phyloP scores from a whole-genome alignment of 2,797 vertebrate genomes.

The Melanotaenia trifasciata region DNA sequence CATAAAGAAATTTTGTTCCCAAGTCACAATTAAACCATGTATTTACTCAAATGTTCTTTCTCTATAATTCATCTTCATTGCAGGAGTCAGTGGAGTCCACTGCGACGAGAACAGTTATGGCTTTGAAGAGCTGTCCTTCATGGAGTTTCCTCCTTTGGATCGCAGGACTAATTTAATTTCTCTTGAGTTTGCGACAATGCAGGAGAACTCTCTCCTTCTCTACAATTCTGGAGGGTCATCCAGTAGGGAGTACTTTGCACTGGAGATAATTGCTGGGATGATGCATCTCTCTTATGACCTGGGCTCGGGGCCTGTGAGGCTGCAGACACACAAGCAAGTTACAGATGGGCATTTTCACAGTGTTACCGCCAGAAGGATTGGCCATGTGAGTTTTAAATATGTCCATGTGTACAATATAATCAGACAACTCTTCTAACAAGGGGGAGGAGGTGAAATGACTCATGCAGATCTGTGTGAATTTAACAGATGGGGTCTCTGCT shows the following conservation, averaged over 20 bases:
- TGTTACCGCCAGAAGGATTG: constrained; percentile 78
- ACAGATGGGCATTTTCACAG: constrained; percentile 84
- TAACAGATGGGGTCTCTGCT: constrained; percentile 80
- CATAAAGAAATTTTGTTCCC: not conserved
- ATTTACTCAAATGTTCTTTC: not conserved
- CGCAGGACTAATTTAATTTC: constrained; percentile 83
- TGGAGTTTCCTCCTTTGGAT: constrained; percentile 84
- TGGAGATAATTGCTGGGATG: constrained; percentile 80
- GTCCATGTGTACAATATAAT: not conserved
- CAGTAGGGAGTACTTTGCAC: constrained; percentile 79
- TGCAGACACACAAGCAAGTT: constrained; percentile 78
- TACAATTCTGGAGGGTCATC: constrained; percentile 74
- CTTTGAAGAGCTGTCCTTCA: constrained; percentile 84
- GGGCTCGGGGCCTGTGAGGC: constrained; percentile 77
- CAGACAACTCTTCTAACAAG: not conserved
- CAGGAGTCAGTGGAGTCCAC: constrained; percentile 79
- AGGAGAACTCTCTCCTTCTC: constrained; percentile 79
- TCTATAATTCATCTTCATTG: constrained; percentile 14
- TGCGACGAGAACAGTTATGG: constrained; percentile 83
- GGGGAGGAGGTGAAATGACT: not conserved
- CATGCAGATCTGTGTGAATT: constrained; percentile 21
- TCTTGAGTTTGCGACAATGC: constrained; percentile 82
- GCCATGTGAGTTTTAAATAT: constrained; percentile 75
- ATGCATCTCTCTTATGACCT: constrained; percentile 81
- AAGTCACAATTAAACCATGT: not conserved